Percentiles rank a stretch among this genome's conserved stretches.
Conservation (phyloP, 2,113 vertebrate genomes). For the Kryptolebias marmoratus region DNA sequence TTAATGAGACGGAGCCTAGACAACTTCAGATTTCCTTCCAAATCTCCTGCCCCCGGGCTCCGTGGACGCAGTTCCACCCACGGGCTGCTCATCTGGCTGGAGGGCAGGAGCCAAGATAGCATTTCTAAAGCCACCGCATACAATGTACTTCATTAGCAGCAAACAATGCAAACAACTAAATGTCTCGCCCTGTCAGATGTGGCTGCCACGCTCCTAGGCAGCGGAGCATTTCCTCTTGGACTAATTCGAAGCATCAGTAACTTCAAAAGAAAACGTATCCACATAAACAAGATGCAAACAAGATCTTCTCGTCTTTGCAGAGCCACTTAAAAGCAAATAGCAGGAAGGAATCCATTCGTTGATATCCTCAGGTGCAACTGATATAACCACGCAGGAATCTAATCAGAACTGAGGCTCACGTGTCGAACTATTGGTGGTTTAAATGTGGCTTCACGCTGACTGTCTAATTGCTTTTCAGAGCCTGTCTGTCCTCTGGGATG, state of each 20-base stretch:
- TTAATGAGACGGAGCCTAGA: conserved; percentile 66
- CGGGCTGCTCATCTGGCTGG: conserved; percentile 40
- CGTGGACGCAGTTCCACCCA: conserved; percentile 57
- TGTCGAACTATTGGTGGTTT: conserved; percentile 58
- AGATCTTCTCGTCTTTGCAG: conserved; percentile 11
- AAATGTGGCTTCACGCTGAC: conserved; percentile 53
- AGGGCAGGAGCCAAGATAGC: conserved; percentile 17
- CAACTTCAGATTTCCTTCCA: conserved; percentile 38
- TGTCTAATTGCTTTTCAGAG: conserved; percentile 69
- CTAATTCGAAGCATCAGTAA: conserved; percentile 30
- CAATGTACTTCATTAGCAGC: conserved; percentile 21
- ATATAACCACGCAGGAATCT: conserved; percentile 40
- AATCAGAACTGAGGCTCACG: conserved; percentile 58
- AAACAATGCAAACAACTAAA: conserved; percentile 44
- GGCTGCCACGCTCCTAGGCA: conserved; percentile 39
- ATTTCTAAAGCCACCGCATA: conserved; percentile 27
- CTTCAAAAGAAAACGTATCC: conserved; percentile 38
- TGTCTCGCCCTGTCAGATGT: conserved; percentile 36
- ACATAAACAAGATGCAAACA: conserved; percentile 6
- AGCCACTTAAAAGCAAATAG: conserved; percentile 56
- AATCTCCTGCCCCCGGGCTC: conserved; percentile 33
- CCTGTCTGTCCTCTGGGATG: conserved; percentile 57
- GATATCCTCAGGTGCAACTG: conserved; percentile 52
- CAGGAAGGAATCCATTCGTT: conserved; percentile 48
- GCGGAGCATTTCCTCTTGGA: conserved; percentile 28